Evolutionary conservation across 2,888 invertebrate species (phyloP), one percentile per base, ranked within the genome.

Genomic region (Itoplectis maculator): DNA sequence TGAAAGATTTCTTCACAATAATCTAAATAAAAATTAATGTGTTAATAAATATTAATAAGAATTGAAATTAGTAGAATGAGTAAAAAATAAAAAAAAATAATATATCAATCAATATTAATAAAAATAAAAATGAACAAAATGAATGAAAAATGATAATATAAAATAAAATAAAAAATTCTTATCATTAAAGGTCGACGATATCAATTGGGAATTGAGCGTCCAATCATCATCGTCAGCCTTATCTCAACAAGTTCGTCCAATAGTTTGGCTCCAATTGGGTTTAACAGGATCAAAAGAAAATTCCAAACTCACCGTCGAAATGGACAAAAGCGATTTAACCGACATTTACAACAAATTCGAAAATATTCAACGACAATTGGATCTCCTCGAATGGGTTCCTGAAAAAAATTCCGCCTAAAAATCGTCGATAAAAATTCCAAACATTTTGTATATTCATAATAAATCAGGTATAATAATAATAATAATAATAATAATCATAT

Each of bases 341-440:
- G 85, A 90, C 29, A 78, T 92, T 3, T 90, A 90, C 84, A 37
- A 90, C 29, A 89, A 89, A 82, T 86, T 92, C 69, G 91, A 92
- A 76, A 88, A 89, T 72, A 91, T 92, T 80, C 92, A 92, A 65
- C 80, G 84, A 23, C 91, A 92, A 61, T 84, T 92, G 15, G 92
- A 92, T 86, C 78, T 88, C 51, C 86, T 92, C 9, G 91, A 90
- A 88, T 91, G 87, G 84, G 72, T 72, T 20, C 66, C 66, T n/a
- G 76, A 77, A 82, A 85, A 76, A 40, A 78, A n/a, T n/a, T 63
- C 61, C n/a, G 23, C 13, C 59, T 79, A 66, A 78, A 80, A 51
- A 74, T 54, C 81, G 75, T 69, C 29, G 45, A 54, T 42, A 73
- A 51, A 70, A 13, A 51, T 54, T 40, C 49, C 8, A 13, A n/a